phyloP scores from a whole-genome alignment of 2,113 vertebrate genomes.

The human region DNA sequence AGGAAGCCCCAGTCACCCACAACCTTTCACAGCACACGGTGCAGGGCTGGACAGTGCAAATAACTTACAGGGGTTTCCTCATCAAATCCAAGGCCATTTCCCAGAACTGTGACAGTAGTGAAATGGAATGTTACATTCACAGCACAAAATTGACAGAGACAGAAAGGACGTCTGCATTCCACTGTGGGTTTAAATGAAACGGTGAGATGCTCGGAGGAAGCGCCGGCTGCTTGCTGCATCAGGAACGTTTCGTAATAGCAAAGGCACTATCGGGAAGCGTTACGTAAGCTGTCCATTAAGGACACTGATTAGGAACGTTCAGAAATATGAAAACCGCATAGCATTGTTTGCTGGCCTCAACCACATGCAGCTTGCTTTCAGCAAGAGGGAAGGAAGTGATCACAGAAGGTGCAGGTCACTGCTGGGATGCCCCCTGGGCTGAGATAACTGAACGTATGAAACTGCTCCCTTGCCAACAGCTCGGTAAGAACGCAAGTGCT shows the following conservation, averaged over 20 bases:
- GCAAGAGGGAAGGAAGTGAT: background rate
- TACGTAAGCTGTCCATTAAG: background rate
- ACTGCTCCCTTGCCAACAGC: background rate
- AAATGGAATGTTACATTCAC: background rate
- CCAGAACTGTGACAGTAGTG: background rate
- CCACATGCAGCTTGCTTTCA: fast-evolving
- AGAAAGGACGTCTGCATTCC: background rate
- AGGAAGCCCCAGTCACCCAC: background rate
- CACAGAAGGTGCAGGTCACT: background rate
- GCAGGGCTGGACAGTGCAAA: background rate
- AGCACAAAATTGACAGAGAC: background rate
- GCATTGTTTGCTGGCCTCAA: background rate
- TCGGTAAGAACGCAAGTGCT: background rate
- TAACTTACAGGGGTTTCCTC: background rate
- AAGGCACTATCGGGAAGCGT: background rate
- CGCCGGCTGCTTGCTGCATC: fast-evolving
- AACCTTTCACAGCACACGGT: fast-evolving
- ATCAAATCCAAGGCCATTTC: background rate
- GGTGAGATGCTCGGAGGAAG: too few relatives aligned
- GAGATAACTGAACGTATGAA: background rate
- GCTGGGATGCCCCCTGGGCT: background rate
- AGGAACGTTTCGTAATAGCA: background rate
- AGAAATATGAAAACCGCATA: too few relatives aligned
- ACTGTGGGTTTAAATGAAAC: too few relatives aligned
- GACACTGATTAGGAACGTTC: background rate